Base-by-base conservation (phyloP, 2,888 invertebrate species). In the Cancer borealis region DNA sequence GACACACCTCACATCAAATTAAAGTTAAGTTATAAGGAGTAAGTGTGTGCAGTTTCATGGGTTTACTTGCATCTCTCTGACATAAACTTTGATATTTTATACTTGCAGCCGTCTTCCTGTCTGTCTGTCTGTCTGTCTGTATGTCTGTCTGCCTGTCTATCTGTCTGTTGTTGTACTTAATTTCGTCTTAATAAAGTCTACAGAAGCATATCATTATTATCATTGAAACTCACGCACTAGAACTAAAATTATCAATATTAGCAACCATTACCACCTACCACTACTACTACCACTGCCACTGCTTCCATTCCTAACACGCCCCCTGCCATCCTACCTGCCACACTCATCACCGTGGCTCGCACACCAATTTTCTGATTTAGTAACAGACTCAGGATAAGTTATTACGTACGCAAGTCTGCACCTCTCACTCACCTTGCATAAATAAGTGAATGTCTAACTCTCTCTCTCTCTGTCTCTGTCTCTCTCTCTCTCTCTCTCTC, bases 401-500 rank as follows among this genome's bases (percentile, higher is more conserved):
- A 84, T 84, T 10, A n/a, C 21, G 73, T 30, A 79, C 73, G n/a
- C 73, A 26, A 26, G 26, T 26, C 26, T 10, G 10, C 26, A n/a
- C 26, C 73, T 10, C 26, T 79, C 26, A 79, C 26, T 79, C 73
- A 79, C 73, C 73, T n/a, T 26, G 73, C 10, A 79, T 79, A 79
- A 79, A 79, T 79, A 79, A 79, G 73, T 8, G 73, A 79, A 79
- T 54, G 54, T 54, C 54, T 54, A 5, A 8, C 26, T 79, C 73
- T 79, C 26, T 79, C 26, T 26, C n/a, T 79, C 73, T 79, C 73
- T 79, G 26, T 79, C 73, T 79, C 73, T 79, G 26, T 79, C 73
- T 79, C 73, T 84, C 84, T 84, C 84, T 84, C 26, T 79, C 73
- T 79, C 26, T 79, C 26, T 26, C n/a, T 79, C 73, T 79, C 73